These are phyloP conservation scores for Diachrysia chrysitis DNA, from an alignment of 2,888 invertebrate species.

Conservation along the genomic window DNA sequence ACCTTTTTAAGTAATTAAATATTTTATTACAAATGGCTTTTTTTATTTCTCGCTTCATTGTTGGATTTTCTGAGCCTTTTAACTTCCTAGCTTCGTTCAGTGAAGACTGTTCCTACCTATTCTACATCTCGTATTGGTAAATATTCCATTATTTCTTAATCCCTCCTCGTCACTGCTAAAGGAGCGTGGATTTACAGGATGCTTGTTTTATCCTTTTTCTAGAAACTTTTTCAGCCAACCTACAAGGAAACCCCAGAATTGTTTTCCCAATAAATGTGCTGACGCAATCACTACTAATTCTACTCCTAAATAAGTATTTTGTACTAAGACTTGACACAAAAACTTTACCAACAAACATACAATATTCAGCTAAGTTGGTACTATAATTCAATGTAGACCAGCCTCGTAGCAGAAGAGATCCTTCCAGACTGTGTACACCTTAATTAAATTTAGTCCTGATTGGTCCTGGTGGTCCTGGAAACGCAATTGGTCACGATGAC, in stretches of 20 bases:
- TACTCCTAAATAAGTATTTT: no score
- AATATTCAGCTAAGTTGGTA: background rate
- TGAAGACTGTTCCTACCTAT: no score
- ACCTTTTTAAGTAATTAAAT: constrained; percentile 2
- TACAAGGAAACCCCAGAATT: background rate
- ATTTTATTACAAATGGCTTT: constrained; percentile 2
- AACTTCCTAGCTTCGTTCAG: background rate
- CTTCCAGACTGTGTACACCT: constrained; percentile 5
- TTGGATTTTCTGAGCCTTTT: background rate
- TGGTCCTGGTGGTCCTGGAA: constrained; percentile 2
- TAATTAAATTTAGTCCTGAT: constrained; percentile 26
- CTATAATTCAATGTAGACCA: constrained; percentile 5
- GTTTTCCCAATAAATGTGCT: background rate
- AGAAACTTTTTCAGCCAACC: no score
- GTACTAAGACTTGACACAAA: background rate
- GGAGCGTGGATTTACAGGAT: no score
- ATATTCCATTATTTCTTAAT: no score
- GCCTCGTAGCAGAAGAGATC: constrained; percentile 13
- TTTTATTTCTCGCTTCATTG: no score
- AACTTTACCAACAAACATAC: background rate
- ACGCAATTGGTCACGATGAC: constrained; percentile 5
- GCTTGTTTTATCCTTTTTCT: no score
- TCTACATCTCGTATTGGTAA: no score
- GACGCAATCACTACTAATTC: no score
- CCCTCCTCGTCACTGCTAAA: no score